Percentiles rank a stretch among this genome's conserved stretches.
Conservation (phyloP, 1,140 invertebrate genomes). For the Euura saliciscinereae region DNA sequence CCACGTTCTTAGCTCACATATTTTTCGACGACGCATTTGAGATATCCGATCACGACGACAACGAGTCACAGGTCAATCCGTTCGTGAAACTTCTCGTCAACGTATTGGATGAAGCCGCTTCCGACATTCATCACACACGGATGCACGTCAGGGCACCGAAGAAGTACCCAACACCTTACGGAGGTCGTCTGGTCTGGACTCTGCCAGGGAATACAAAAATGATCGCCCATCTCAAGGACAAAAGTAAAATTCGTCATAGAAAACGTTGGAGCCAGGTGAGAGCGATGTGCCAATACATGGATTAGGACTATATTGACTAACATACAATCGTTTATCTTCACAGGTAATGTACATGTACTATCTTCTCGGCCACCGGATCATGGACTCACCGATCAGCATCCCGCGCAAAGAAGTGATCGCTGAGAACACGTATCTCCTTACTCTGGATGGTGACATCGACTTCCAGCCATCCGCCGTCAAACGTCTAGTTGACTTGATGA, state of each 20-base stretch:
- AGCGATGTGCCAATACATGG: not conserved
- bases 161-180: slow-evolving; percentile 86
- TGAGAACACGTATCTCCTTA: slow-evolving; percentile 88
- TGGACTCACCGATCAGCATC: slow-evolving; percentile 74
- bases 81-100: slow-evolving; percentile 82
- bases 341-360: slow-evolving; percentile 95
- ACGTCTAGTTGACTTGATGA: slow-evolving; percentile 88
- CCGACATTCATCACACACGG: slow-evolving; percentile 73
- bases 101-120: slow-evolving; percentile 77
- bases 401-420: slow-evolving; percentile 76
- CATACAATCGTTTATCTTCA: not conserved
- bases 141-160: slow-evolving; percentile 74
- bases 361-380: slow-evolving; percentile 80
- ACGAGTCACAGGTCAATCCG: slow-evolving; percentile 78
- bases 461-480: slow-evolving; percentile 88
- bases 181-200: slow-evolving; percentile 83
- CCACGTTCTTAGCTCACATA: slow-evolving; percentile 75
- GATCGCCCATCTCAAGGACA: slow-evolving; percentile 88
- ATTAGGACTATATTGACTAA: not conserved
- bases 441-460: slow-evolving; percentile 94
- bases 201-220: slow-evolving; percentile 87
- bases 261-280: slow-evolving; percentile 44
- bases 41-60: slow-evolving; percentile 72
- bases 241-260: slow-evolving; percentile 79
- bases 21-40: slow-evolving; percentile 92